Base-by-base conservation (phyloP, 2,888 invertebrate species). In the Desoria tigrina region DNA sequence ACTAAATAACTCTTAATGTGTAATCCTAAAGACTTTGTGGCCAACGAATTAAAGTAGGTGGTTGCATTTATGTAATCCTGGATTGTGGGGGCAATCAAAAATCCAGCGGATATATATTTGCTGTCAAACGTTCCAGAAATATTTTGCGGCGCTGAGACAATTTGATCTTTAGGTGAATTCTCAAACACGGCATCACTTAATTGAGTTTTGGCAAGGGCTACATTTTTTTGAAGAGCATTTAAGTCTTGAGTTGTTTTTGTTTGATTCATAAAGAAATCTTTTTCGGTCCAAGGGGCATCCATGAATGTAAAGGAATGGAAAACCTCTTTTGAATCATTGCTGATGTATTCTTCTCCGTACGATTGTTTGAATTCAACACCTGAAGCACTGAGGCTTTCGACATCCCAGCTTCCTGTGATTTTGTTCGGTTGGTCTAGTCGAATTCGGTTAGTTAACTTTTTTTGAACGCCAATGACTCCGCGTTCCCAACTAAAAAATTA, bases 351-450 rank as follows among this genome's bases (percentile, higher is more conserved):
- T 11, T 61, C 1, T 27, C 42, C 1, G 57, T 42, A 26, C 51
- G 61, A 4, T 32, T 32, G 57, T 2, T 45, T 49, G 18, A 58
- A 56, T 28, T 50, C 37, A 2, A 60, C 66, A 11, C 45, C 39
- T 1, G 67, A 49, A 2, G 62, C 51, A 23, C 24, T 45, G 1
- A 70, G 42, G 1, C 45, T 60, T 14, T 37, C 56, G 16, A 74
- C 58, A 1, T 42, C 21, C 74, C 74, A 74, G 18, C 50, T 50
- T 18, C 74, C 74, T 18, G 63, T 69, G 11, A 72, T 58, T 6
- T 45, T 32, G 50, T 72, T 72, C 23, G 65, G 58, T 1, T 60
- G 53, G 7, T 66, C 26, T 2, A 26, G 42, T 18, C 63, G 60
- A 1, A 74, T 6, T 2, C 55, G 28, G 14, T 64, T 61, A 18